These are phyloP conservation scores for Clitarchus hookeri DNA, from an alignment of 2,888 invertebrate species.

Conservation along the genomic window DNA sequence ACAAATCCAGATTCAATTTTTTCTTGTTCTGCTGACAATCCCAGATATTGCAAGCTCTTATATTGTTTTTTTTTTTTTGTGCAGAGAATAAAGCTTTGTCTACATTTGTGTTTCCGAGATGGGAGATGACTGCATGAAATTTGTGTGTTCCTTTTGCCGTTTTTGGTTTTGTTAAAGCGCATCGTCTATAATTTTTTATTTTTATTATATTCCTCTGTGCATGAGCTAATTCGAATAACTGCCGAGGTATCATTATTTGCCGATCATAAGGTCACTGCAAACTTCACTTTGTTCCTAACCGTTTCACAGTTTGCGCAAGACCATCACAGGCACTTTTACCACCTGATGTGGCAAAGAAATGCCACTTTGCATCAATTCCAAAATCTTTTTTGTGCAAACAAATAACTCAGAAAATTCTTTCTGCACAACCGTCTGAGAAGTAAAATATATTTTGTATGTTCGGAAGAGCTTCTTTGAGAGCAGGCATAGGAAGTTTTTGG, in stretches of 20 bases:
- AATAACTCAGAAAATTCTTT: too few species aligned
- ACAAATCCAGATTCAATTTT: constrained; percentile 19
- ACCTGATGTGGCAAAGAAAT: too few species aligned
- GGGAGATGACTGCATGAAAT: neutral
- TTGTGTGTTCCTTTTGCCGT: constrained; percentile 3
- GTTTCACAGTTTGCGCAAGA: neutral
- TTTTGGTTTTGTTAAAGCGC: neutral
- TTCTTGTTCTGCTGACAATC: neutral
- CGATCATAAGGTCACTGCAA: neutral
- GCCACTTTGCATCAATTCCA: too few species aligned
- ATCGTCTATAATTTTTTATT: neutral
- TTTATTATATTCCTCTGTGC: constrained; percentile 20
- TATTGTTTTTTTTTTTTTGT: neutral
- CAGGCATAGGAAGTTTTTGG: too few species aligned
- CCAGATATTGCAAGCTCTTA: neutral
- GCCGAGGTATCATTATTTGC: too few species aligned
- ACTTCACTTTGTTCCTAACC: neutral
- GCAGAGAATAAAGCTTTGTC: neutral
- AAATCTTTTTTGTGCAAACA: too few species aligned
- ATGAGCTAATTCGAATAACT: neutral
- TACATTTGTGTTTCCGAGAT: neutral
- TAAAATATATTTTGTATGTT: too few species aligned
- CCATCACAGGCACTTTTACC: neutral
- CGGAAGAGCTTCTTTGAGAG: too few species aligned
- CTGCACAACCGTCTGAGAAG: too few species aligned